Percentiles rank a stretch among this genome's conserved stretches.
Evolutionary conservation across 2,797 vertebrate species (phyloP).

Genomic region (Botia almorhae): DNA sequence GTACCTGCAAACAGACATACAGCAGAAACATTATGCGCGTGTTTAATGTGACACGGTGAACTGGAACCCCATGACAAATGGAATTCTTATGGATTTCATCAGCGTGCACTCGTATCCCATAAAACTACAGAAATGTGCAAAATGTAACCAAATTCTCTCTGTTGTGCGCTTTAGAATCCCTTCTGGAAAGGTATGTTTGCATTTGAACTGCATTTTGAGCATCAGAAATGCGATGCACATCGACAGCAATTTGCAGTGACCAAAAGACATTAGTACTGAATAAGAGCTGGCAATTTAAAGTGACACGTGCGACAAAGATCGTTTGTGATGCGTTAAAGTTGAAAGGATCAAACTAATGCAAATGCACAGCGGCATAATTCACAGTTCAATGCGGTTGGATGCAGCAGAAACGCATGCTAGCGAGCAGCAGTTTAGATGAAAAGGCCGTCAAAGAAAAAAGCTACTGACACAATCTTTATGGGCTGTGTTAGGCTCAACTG

Average conservation of each 20-base stretch:
- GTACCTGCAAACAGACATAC: constrained; percentile 72
- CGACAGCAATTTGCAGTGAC: neutral
- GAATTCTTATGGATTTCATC: neutral
- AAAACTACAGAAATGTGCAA: neutral
- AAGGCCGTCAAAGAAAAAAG: too few relatives aligned
- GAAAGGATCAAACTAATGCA: too few relatives aligned
- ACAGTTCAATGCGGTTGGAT: too few relatives aligned
- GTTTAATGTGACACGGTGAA: constrained; percentile 24
- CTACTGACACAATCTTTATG: too few relatives aligned
- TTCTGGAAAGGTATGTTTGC: neutral
- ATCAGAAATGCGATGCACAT: too few relatives aligned
- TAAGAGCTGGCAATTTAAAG: neutral
- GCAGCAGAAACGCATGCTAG: too few relatives aligned
- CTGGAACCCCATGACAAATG: constrained; percentile 1
- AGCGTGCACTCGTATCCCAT: neutral
- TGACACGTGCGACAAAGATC: neutral
- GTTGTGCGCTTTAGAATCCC: neutral
- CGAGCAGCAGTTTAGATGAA: too few relatives aligned
- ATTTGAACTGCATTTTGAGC: neutral
- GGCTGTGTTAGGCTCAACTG: neutral
- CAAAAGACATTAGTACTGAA: neutral
- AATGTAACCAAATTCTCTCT: neutral
- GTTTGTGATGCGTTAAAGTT: too few relatives aligned
- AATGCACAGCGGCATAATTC: too few relatives aligned
- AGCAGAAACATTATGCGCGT: constrained; percentile 38